Base-by-base conservation (phyloP, 2,888 invertebrate genomes). In the Sphecodes monilicornis region DNA sequence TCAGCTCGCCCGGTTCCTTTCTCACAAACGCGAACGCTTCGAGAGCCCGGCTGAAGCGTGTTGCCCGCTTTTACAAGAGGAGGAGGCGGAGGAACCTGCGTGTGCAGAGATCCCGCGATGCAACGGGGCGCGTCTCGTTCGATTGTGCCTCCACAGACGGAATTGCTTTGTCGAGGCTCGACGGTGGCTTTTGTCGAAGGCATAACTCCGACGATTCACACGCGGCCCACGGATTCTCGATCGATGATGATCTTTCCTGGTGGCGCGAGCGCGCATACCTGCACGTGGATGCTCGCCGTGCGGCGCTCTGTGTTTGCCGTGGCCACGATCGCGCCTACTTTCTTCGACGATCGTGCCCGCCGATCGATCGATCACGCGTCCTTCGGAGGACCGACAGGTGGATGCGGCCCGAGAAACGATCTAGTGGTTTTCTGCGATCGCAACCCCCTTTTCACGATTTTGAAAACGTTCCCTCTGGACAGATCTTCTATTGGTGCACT, bases 161-260 rank as follows among this genome's bases (percentile, higher is more conserved):
- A 88, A 92, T 91, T 89, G 91, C 89, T 88, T 91, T 86, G 91
- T 89, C 85, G 86, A 87, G 84, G 54, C 80, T 81, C 78, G 71
- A 69, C 77, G 84, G 77, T 87, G 88, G 88, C 87, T 87, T 86
- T 88, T 86, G 91, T 90, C 90, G 91, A 90, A 90, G 89, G 90
- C 90, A 91, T 91, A 90, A 88, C 89, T 89, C 84, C 85, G 89
- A 87, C 91, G 91, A 92, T 93, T 93, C 92, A 93, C 93, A 94
- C 93, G 93, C 93, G 91, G 90, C 93, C 92, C 91, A 92, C 91
- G 89, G 90, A 84, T 87, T 86, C 90, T 85, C 87, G 80, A 86
- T 83, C 82, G 73, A 87, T 69, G 85, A 86, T 90, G 86, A 90
- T 90, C 85, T 79, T 84, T 88, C 39, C 78, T 68, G 70, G 77